These are phyloP conservation scores for Holcopasites calliopsidis DNA, from an alignment of 1,140 invertebrate genomes.

Conservation along the genomic window DNA sequence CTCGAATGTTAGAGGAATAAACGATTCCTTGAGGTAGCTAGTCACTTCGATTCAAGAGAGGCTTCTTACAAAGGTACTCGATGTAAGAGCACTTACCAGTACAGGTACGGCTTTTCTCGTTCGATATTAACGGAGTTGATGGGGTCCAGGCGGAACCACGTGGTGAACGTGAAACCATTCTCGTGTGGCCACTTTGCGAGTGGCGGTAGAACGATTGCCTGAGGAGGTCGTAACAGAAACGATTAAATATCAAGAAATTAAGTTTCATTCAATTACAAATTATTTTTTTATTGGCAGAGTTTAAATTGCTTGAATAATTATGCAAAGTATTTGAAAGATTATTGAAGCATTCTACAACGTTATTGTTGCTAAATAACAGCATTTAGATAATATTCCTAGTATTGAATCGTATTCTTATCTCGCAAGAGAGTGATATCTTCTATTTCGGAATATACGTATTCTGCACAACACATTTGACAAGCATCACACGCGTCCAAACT, in stretches of 20 bases:
- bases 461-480: neutral
- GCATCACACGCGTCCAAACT: neutral
- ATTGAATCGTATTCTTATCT: too few species aligned
- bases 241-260: too few species aligned
- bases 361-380: too few species aligned
- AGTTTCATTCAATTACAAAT: too few species aligned
- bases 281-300: too few species aligned
- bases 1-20: constrained; percentile 32
- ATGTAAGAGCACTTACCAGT: constrained; percentile 87
- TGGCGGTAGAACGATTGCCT: constrained; percentile 98
- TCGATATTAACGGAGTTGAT: constrained; percentile 99
- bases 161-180: constrained; percentile 99
- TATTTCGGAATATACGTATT: neutral
- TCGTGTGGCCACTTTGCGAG: constrained; percentile 98
- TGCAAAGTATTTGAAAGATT: too few species aligned
- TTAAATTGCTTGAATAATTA: too few species aligned
- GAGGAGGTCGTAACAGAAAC: constrained; percentile 61
- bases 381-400: too few species aligned
- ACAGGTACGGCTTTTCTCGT: constrained; percentile 98
- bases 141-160: constrained; percentile 99
- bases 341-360: too few species aligned
- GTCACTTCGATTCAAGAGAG: constrained; percentile 43
- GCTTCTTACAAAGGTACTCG: constrained; percentile 52
- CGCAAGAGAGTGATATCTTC: neutral
- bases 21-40: constrained; percentile 44